These are phyloP conservation scores for Sinhomidia bicolor DNA, from an alignment of 2,888 invertebrate genomes.

Conservation along the genomic window DNA sequence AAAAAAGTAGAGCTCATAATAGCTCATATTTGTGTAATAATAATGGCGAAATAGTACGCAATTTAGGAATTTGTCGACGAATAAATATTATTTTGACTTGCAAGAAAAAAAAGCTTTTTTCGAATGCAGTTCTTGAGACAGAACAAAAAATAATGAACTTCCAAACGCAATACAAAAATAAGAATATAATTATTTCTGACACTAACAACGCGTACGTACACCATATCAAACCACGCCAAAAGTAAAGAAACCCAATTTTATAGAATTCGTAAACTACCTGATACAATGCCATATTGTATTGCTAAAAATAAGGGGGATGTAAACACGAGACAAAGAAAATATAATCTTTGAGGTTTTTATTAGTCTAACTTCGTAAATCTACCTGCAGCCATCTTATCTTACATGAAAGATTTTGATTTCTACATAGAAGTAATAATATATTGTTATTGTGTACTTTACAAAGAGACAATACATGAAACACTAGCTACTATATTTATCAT, in stretches of 20 bases:
- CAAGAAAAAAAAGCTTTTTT: too few relatives aligned
- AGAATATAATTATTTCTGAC: too few relatives aligned
- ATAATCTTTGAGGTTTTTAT: conserved; percentile 62
- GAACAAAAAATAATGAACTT: too few relatives aligned
- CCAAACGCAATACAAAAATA: too few relatives aligned
- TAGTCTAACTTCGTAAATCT: conserved; percentile 70
- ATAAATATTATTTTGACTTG: too few relatives aligned
- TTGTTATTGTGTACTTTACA: conserved; percentile 62
- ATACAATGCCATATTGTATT: not conserved
- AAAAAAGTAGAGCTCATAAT: too few relatives aligned
- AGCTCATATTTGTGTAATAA: not conserved
- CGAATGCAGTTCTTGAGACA: too few relatives aligned
- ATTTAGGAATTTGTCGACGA: too few relatives aligned
- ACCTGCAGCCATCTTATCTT: conserved; percentile 60
- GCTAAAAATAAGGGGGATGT: not conserved
- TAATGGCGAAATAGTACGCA: not conserved
- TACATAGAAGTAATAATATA: conserved; percentile 25
- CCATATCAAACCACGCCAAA: not conserved
- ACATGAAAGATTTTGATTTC: conserved; percentile 65
- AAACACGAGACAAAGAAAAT: conserved; percentile 1
- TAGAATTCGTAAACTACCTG: not conserved
- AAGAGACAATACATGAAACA: conserved; percentile 68
- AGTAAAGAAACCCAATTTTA: not conserved
- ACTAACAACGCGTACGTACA: too few relatives aligned
- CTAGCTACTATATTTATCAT: conserved; percentile 59